A percentile compares a stretch with the other conserved stretches of the same genome.
Evolutionary conservation across 1,140 invertebrate genomes (phyloP).

Genomic region (Trachymyrmex septentrionalis): DNA sequence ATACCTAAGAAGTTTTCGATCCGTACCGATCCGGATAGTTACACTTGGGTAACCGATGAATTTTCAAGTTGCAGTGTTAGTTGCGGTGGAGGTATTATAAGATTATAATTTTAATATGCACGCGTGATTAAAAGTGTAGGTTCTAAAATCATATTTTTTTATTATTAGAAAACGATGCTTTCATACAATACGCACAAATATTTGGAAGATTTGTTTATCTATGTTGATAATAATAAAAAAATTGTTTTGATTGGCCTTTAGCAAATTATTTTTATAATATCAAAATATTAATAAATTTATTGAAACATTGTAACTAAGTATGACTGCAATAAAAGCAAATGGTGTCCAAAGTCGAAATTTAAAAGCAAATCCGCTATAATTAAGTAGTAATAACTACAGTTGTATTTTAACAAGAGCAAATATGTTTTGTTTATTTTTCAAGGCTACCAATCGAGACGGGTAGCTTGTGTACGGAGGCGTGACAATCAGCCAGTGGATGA

Average conservation of each 20-base stretch:
- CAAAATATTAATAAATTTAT: background rate
- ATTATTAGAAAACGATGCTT: background rate
- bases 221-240: background rate
- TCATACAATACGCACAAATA: background rate
- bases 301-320: background rate
- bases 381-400: background rate
- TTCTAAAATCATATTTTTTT: background rate
- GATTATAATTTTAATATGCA: background rate
- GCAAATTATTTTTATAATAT: background rate
- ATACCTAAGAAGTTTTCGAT: slow-evolving; percentile 91
- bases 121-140: background rate
- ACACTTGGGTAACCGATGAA: slow-evolving; percentile 93
- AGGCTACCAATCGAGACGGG: slow-evolving; percentile 92
- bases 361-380: background rate
- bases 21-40: slow-evolving; percentile 90
- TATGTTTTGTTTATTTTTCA: slow-evolving; percentile 27
- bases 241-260: background rate
- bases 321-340: background rate
- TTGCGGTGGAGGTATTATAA: slow-evolving; percentile 93
- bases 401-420: background rate
- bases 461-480: slow-evolving; percentile 90
- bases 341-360: no score
- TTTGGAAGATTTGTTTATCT: background rate
- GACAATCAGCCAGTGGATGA: slow-evolving; percentile 90
- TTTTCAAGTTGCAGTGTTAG: slow-evolving; percentile 93